A percentile compares a stretch with the other conserved stretches of the same genome.
phyloP scores from a whole-genome alignment of 2,888 invertebrate genomes.

The Conus canariensis region DNA sequence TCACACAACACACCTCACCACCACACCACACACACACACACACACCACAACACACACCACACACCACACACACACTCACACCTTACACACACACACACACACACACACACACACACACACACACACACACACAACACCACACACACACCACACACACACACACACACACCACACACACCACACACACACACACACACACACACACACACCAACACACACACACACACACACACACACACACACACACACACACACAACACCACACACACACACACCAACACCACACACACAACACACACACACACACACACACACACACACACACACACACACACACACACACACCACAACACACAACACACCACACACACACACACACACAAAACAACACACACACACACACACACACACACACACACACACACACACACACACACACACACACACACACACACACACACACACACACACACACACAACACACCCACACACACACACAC shows the following conservation, averaged over 20 bases:
- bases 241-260: not conserved
- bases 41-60: no score
- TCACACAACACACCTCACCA: no score
- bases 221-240: constrained; percentile 1
- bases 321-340: not conserved
- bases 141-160: no score
- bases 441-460: not conserved
- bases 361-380: not conserved
- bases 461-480: no score
- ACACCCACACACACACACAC: no score
- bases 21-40: no score
- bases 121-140: no score
- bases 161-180: no score
- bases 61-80: no score
- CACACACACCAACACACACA: not conserved
- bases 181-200: no score
- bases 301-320: not conserved
- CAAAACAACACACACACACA: not conserved
- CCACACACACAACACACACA: not conserved
- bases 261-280: constrained; percentile 3
- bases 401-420: not conserved
- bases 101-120: not conserved
- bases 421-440: not conserved
- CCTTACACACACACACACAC: not conserved
- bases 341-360: not conserved